A percentile compares a stretch with the other conserved stretches of the same genome.
Evolutionary conservation across 2,797 vertebrate genomes (phyloP).

Genomic region (Staurois parvus): DNA sequence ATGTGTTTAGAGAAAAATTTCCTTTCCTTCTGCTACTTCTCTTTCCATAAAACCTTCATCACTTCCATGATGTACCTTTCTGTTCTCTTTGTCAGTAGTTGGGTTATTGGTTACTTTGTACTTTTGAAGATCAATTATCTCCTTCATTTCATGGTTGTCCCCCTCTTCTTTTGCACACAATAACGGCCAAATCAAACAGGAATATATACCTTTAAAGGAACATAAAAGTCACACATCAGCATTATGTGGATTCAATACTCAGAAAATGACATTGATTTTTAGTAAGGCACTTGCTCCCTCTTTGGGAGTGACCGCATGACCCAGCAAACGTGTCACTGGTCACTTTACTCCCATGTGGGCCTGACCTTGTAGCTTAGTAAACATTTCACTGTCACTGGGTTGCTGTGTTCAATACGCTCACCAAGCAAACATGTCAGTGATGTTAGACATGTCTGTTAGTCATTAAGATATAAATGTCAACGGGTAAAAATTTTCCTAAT

Average conservation of each 20-base stretch:
- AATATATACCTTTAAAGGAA: conserved; percentile 90
- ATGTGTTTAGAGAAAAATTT: too few species aligned
- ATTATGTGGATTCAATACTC: conserved; percentile 22
- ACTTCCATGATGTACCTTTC: conserved; percentile 82
- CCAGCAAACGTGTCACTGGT: conserved; percentile 4
- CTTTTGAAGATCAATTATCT: conserved; percentile 93
- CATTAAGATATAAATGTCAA: background rate
- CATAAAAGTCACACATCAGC: conserved; percentile 1
- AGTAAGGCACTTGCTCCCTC: background rate
- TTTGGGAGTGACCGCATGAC: background rate
- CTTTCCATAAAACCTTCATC: background rate
- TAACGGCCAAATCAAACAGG: conserved; percentile 93
- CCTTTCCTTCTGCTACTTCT: background rate
- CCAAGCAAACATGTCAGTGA: conserved; percentile 15
- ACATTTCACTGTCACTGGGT: conserved; percentile 5
- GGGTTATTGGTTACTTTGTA: conserved; percentile 97
- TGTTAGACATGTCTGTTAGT: background rate
- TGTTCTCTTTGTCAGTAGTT: conserved; percentile 93
- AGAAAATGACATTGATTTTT: conserved; percentile 34
- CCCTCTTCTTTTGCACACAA: conserved; percentile 93
- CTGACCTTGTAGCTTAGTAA: background rate
- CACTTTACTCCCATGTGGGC: background rate
- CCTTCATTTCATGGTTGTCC: conserved; percentile 97
- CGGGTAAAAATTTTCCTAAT: conserved; percentile 2
- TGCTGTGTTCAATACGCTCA: background rate